Evolutionary conservation across 1,140 invertebrate species (phyloP), one percentile per base, ranked within the genome.

Genomic region (Orius insidiosus): DNA sequence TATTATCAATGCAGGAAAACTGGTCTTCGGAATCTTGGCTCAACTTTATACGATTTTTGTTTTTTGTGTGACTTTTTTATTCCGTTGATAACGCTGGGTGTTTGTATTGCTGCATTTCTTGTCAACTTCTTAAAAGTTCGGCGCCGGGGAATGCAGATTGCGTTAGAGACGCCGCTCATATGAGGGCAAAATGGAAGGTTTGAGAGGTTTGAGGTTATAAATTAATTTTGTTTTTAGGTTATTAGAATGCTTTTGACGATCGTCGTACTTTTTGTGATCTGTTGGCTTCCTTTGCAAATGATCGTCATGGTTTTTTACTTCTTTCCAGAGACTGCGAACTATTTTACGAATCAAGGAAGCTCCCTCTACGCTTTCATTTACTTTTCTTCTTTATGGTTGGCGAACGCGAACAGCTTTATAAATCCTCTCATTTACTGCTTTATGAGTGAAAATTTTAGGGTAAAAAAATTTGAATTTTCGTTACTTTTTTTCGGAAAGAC

Each of bases 351-450:
- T 53, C 47, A 58, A 11, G 43, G 52, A 11, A 51, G 57, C 24
- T 40, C 51, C 5, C 10, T 54, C 6, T 64, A 63, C 55, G 59
- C 57, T n/a, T 51, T 58, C 15, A 58, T 57, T 9, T 70, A 67
- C 53, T 68, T 68, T 52, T 51, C 56, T 16, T 66, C 63, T 43
- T 67, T 72, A 52, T 72, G 68, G 68, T 54, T 71, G 5, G 67
- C 69, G 35, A 71, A 71, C 64, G 65, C 67, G 15, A 72, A 71
- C 56, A 68, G 65, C 51, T 71, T 68, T 59, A 69, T 74, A 49
- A 76, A 76, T 57, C 74, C 74, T 2, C 63, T 76, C 45, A 66
- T 76, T 35, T 76, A 76, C 54, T 71, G 72, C 56, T 69, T 75
- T 55, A 72, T 73, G 63, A 74, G 70, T 45, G 69, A 69, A 34